phyloP scores from a whole-genome alignment of 2,113 vertebrate genomes.

The Hipposideros armiger region DNA sequence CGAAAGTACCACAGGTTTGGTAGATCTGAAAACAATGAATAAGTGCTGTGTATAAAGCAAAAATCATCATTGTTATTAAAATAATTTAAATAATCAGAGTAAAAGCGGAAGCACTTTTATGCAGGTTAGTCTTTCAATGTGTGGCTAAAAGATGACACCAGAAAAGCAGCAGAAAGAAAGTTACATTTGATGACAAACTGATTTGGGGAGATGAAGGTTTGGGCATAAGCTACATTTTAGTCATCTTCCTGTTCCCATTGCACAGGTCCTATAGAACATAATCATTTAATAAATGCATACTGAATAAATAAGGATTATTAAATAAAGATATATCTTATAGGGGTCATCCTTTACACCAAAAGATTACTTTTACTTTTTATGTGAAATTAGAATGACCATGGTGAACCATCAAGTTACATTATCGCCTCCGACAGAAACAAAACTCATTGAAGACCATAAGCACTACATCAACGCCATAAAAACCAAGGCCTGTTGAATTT shows the following conservation, averaged over 20 bases:
- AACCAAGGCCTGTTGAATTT: slow-evolving; percentile 39
- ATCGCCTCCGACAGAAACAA: slow-evolving; percentile 55
- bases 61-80: slow-evolving; percentile 51
- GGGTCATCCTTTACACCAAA: slow-evolving; percentile 9
- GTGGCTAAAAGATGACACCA: background rate
- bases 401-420: slow-evolving; percentile 33
- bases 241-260: background rate
- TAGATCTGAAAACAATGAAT: background rate
- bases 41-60: background rate
- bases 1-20: background rate
- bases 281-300: background rate
- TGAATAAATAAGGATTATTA: background rate
- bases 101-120: slow-evolving; percentile 14
- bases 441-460: slow-evolving; percentile 34
- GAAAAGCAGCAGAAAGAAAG: background rate
- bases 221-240: background rate
- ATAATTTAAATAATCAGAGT: slow-evolving; percentile 4
- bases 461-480: slow-evolving; percentile 20
- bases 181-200: background rate
- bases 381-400: slow-evolving; percentile 26
- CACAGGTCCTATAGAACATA: background rate
- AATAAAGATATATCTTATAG: background rate
- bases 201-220: background rate
- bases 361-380: slow-evolving; percentile 46
- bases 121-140: background rate